A percentile compares a stretch with the other conserved stretches of the same genome.
These are phyloP conservation scores for Melipona quadrifasciata DNA, from an alignment of 1,140 invertebrate species.

Conservation along the genomic window DNA sequence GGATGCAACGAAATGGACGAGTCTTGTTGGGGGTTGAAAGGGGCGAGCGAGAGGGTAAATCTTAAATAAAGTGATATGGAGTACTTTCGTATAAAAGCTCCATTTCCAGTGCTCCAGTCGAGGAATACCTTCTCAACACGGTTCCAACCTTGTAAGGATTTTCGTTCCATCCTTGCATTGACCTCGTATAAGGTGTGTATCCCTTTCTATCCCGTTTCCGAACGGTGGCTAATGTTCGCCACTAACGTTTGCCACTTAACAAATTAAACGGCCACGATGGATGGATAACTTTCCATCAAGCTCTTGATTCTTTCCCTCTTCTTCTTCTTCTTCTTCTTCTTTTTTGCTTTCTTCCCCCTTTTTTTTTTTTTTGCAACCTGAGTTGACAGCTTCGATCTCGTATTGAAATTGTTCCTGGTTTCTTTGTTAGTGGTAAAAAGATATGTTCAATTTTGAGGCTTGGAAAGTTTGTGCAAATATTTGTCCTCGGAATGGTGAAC, in stretches of 20 bases:
- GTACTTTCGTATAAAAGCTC: constrained; percentile 83
- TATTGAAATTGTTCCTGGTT: too few species aligned
- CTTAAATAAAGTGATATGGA: constrained; percentile 83
- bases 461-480: too few species aligned
- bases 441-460: neutral
- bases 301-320: neutral
- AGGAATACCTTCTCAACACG: constrained; percentile 71
- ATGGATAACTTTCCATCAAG: constrained; percentile 40
- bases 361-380: too few species aligned
- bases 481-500: too few species aligned
- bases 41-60: constrained; percentile 82
- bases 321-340: too few species aligned
- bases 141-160: constrained; percentile 64
- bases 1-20: constrained; percentile 81
- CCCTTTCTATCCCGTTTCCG: neutral
- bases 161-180: constrained; percentile 55
- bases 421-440: too few species aligned
- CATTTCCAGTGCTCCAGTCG: constrained; percentile 80
- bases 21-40: constrained; percentile 82
- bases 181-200: constrained; percentile 45
- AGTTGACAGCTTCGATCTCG: too few species aligned
- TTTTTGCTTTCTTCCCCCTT: neutral
- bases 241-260: constrained; percentile 38
- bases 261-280: constrained; percentile 46
- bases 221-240: constrained; percentile 38